Evolutionary conservation across 37 sponge, comb jelly and placozoan genomes (phyloP).

Genomic region (Aplysina aerophoba): DNA sequence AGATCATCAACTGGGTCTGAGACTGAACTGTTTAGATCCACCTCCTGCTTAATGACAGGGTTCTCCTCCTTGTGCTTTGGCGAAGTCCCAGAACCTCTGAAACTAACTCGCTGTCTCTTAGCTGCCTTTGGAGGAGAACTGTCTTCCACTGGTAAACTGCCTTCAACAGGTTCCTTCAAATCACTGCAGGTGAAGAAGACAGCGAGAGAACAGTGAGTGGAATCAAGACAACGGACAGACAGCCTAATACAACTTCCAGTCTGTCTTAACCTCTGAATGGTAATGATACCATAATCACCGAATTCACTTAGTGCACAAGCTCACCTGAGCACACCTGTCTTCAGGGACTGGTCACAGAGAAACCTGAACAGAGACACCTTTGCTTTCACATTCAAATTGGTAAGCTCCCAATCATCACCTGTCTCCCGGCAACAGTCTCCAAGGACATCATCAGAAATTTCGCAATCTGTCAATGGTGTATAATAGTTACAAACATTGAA

Average conservation of each 20-base stretch:
- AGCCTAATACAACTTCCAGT: too few species aligned
- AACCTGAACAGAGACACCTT: slow-evolving; percentile 12
- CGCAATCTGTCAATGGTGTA: not conserved
- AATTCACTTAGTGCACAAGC: not conserved
- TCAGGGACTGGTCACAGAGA: not conserved
- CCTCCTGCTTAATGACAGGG: not conserved
- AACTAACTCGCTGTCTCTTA: not conserved
- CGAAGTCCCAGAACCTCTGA: not conserved
- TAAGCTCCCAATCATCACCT: slow-evolving; percentile 21
- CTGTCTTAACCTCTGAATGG: too few species aligned
- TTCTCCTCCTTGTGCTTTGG: not conserved
- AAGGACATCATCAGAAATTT: slow-evolving; percentile 7
- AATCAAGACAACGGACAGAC: too few species aligned
- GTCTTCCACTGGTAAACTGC: too few species aligned
- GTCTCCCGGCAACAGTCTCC: slow-evolving; percentile 33
- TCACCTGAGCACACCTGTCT: not conserved
- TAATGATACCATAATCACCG: too few species aligned
- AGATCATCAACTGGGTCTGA: not conserved
- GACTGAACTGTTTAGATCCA: not conserved
- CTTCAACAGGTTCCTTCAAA: not conserved
- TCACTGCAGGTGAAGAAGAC: not conserved
- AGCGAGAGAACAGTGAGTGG: too few species aligned
- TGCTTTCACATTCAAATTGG: not conserved
- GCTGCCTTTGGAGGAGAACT: not conserved
- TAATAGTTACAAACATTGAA: too few species aligned